These are phyloP conservation scores for Callosobruchus maculatus DNA, from an alignment of 2,888 invertebrate genomes.

Conservation along the genomic window DNA sequence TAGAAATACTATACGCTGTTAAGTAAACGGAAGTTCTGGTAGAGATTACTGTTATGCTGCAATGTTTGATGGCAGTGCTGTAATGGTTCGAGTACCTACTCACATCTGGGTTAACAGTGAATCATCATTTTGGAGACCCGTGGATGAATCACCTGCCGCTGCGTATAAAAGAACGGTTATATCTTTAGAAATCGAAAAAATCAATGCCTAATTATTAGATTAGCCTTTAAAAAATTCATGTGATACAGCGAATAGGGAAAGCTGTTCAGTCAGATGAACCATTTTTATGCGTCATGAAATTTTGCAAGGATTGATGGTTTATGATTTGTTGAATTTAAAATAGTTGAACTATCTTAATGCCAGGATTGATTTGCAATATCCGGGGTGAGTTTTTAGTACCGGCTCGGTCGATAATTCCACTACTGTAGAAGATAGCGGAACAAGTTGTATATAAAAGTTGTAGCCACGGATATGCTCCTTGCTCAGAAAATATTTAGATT, in stretches of 20 bases:
- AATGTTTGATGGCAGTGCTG: not conserved
- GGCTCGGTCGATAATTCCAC: no score
- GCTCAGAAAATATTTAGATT: no score
- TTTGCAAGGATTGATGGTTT: not conserved
- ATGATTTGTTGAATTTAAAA: no score
- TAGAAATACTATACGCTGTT: no score
- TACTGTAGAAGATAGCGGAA: no score
- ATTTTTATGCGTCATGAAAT: not conserved
- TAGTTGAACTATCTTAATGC: no score
- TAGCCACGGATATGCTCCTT: no score
- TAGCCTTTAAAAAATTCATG: not conserved
- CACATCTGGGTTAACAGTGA: not conserved
- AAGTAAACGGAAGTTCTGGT: not conserved
- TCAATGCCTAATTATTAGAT: not conserved
- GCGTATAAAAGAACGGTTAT: not conserved
- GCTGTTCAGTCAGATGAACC: not conserved
- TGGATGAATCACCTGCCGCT: not conserved
- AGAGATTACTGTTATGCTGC: not conserved
- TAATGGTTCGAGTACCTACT: not conserved
- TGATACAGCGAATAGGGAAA: not conserved
- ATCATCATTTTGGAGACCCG: not conserved
- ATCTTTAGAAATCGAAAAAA: not conserved
- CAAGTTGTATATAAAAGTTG: no score
- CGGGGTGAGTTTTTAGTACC: no score
- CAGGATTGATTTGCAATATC: no score